Evolutionary conservation across 2,113 vertebrate species (phyloP).

Genomic region (Syngnathoides biaculeatus): DNA sequence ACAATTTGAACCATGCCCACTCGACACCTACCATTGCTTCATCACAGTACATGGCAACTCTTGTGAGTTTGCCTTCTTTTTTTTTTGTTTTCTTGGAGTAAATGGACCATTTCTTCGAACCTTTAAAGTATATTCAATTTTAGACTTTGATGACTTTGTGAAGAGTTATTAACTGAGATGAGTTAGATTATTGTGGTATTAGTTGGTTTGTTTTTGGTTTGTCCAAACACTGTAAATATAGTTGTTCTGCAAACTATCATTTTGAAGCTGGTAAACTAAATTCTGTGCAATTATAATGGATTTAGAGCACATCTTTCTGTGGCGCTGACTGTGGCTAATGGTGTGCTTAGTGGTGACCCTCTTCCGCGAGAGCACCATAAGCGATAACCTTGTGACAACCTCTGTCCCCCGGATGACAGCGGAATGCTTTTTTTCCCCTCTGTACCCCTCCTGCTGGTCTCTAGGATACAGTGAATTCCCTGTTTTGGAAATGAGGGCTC

Average conservation of each 20-base stretch:
- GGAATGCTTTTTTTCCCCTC: not conserved
- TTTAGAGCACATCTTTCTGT: slow-evolving; percentile 44
- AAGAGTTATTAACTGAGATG: not conserved
- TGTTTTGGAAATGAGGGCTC: slow-evolving; percentile 20
- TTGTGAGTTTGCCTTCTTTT: not conserved
- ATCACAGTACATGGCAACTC: not conserved
- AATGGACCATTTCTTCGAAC: too few relatives aligned
- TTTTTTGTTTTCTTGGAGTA: not conserved
- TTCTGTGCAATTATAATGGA: slow-evolving; percentile 27
- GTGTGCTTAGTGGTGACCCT: slow-evolving; percentile 51
- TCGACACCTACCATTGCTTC: not conserved
- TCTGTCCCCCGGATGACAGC: slow-evolving; percentile 24
- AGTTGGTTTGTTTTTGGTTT: not conserved
- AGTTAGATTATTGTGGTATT: slow-evolving; percentile 13
- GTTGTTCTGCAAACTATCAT: slow-evolving; percentile 5
- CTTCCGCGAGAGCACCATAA: slow-evolving; percentile 46
- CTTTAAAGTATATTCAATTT: not conserved
- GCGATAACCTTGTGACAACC: slow-evolving; percentile 43
- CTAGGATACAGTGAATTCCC: slow-evolving; percentile 15
- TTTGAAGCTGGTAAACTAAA: slow-evolving; percentile 23
- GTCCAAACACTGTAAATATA: not conserved
- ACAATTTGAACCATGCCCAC: not conserved
- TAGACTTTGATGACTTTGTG: not conserved
- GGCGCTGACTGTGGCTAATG: slow-evolving; percentile 54
- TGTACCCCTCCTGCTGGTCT: slow-evolving; percentile 1